These are phyloP conservation scores for Manduca sexta DNA, from an alignment of 1,140 invertebrate species.

Conservation along the genomic window DNA sequence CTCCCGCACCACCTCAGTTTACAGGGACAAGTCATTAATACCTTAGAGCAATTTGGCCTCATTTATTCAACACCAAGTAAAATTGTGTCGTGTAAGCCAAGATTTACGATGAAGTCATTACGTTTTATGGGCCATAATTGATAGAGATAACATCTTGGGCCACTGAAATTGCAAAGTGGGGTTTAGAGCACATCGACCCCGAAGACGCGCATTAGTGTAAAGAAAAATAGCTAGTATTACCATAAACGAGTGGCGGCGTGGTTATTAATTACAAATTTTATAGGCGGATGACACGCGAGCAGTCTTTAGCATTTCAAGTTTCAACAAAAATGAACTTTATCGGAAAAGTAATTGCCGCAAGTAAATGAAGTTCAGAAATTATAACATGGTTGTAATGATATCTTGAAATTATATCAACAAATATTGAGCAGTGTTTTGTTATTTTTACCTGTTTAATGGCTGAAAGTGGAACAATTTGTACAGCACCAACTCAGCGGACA, in stretches of 20 bases:
- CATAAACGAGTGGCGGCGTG: conserved; percentile 51
- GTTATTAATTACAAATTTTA: conserved; percentile 66
- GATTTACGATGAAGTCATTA: conserved; percentile 71
- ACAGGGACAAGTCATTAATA: conserved; percentile 44
- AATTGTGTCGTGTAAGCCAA: conserved; percentile 65
- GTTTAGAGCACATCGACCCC: conserved; percentile 53
- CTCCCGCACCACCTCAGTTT: not conserved
- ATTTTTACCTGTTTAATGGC: not conserved
- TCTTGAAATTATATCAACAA: not conserved
- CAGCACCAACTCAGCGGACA: too few relatives aligned
- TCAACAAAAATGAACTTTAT: too few relatives aligned
- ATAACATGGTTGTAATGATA: not conserved
- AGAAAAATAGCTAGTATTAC: conserved; percentile 52
- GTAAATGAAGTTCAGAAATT: too few relatives aligned
- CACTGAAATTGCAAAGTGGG: conserved; percentile 61
- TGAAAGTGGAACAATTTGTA: too few relatives aligned
- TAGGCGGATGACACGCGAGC: conserved; percentile 44
- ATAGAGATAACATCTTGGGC: conserved; percentile 62
- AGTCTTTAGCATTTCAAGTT: too few relatives aligned
- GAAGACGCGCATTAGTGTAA: conserved; percentile 53
- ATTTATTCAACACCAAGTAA: conserved; percentile 66
- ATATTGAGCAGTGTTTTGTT: not conserved
- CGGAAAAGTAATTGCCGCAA: too few relatives aligned
- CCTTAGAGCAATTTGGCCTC: conserved; percentile 50
- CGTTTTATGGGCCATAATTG: conserved; percentile 69